A percentile compares a stretch with the other conserved stretches of the same genome.
Conservation (phyloP, 2,888 invertebrate genomes). For the Noctua pronuba region DNA sequence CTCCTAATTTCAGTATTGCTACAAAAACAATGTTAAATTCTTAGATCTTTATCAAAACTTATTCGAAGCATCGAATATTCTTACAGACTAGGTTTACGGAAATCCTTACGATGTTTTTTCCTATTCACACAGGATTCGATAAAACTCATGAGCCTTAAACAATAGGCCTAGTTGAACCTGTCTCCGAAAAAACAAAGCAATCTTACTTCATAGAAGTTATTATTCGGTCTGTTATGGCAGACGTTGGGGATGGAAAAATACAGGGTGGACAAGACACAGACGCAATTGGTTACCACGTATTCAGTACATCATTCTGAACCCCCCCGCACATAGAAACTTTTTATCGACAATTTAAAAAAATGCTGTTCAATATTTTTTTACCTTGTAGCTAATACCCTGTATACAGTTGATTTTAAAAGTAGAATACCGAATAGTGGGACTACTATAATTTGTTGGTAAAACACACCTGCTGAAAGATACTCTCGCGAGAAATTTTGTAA, state of each 20-base stretch:
- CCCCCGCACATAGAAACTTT: too few relatives aligned
- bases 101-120: slow-evolving; percentile 68
- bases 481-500: neutral
- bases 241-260: slow-evolving; percentile 27
- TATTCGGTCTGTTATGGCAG: slow-evolving; percentile 25
- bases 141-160: slow-evolving; percentile 45
- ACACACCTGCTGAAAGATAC: neutral
- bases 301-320: too few relatives aligned
- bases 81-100: slow-evolving; percentile 49
- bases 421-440: neutral
- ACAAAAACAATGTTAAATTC: slow-evolving; percentile 37
- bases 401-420: slow-evolving; percentile 11
- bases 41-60: slow-evolving; percentile 30
- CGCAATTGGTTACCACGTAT: too few relatives aligned
- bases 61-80: slow-evolving; percentile 31
- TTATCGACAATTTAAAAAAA: too few relatives aligned
- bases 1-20: neutral
- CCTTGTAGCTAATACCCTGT: too few relatives aligned
- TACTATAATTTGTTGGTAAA: neutral
- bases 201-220: slow-evolving; percentile 44
- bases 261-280: too few relatives aligned
- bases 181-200: slow-evolving; percentile 56
- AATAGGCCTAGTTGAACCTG: slow-evolving; percentile 40
- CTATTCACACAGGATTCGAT: slow-evolving; percentile 42
- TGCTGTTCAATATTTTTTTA: too few relatives aligned